phyloP scores from a whole-genome alignment of 2,113 vertebrate species.

The Neolamprologus cancellatus region DNA sequence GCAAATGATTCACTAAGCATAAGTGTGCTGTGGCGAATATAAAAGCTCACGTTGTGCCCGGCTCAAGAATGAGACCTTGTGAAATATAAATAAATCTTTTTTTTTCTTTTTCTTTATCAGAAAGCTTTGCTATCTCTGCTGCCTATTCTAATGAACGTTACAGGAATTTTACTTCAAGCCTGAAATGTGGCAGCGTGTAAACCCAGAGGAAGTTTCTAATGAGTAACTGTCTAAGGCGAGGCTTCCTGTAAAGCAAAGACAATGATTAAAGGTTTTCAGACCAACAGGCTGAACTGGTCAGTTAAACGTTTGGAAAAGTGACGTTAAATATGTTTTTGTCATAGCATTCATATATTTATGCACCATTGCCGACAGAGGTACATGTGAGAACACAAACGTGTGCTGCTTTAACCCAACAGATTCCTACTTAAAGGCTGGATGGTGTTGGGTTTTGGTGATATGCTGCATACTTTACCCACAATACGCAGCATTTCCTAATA shows the following conservation, averaged over 20 bases:
- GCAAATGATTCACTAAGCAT: not conserved
- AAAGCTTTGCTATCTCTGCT: not conserved
- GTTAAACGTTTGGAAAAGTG: not conserved
- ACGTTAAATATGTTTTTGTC: not conserved
- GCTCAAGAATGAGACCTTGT: not conserved
- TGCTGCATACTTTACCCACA: not conserved
- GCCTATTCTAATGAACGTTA: not conserved
- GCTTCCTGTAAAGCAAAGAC: conserved; percentile 4
- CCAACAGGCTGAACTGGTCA: not conserved
- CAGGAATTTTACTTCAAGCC: not conserved
- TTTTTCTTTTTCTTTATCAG: not conserved
- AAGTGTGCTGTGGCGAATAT: not conserved
- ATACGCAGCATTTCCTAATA: not conserved
- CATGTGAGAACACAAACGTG: not conserved
- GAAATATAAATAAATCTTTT: not conserved
- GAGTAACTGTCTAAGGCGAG: not conserved
- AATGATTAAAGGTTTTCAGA: not conserved
- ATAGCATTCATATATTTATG: not conserved
- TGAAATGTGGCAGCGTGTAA: not conserved
- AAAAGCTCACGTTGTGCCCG: not conserved
- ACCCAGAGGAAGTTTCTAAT: conserved; percentile 5
- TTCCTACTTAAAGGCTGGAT: not conserved
- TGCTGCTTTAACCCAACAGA: not conserved
- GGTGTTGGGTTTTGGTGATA: not conserved
- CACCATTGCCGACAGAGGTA: not conserved